phyloP scores from a whole-genome alignment of 2,797 vertebrate species.

The Sciurus carolinensis region DNA sequence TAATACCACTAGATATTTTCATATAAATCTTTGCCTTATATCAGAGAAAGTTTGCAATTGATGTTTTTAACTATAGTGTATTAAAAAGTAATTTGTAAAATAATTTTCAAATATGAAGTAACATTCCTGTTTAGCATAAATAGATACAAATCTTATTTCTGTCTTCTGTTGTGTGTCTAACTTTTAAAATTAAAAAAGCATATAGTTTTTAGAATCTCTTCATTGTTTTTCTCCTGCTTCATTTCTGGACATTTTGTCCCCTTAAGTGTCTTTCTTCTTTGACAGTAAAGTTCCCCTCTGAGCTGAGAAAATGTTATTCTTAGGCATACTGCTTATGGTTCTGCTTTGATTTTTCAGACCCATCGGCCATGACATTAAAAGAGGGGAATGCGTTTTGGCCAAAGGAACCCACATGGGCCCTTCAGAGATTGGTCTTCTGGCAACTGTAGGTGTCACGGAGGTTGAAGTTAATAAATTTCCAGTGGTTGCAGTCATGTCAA shows the following conservation, averaged over 20 bases:
- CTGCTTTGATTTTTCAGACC: constrained; percentile 91
- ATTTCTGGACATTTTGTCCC: constrained; percentile 48
- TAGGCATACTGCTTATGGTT: constrained; percentile 71
- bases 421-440: constrained; percentile 97
- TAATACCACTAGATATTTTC: constrained; percentile 38
- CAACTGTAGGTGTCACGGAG: constrained; percentile 98
- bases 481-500: constrained; percentile 99
- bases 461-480: constrained; percentile 99
- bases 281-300: constrained; percentile 40
- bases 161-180: constrained; percentile 37
- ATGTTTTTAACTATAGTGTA: constrained; percentile 49
- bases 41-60: constrained; percentile 52
- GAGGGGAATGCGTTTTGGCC: constrained; percentile 98
- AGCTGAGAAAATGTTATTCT: constrained; percentile 70
- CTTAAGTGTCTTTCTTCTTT: constrained; percentile 31
- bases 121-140: constrained; percentile 42
- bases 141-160: constrained; percentile 52
- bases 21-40: constrained; percentile 42
- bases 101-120: constrained; percentile 64
- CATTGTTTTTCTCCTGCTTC: constrained; percentile 37
- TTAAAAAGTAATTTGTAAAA: constrained; percentile 67
- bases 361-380: constrained; percentile 98
- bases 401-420: constrained; percentile 99
- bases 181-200: constrained; percentile 61
- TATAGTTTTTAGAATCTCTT: constrained; percentile 42